Evolutionary conservation across 2,888 invertebrate genomes (phyloP), one percentile per base, ranked within the genome.

Genomic region (Zygaena filipendulae): DNA sequence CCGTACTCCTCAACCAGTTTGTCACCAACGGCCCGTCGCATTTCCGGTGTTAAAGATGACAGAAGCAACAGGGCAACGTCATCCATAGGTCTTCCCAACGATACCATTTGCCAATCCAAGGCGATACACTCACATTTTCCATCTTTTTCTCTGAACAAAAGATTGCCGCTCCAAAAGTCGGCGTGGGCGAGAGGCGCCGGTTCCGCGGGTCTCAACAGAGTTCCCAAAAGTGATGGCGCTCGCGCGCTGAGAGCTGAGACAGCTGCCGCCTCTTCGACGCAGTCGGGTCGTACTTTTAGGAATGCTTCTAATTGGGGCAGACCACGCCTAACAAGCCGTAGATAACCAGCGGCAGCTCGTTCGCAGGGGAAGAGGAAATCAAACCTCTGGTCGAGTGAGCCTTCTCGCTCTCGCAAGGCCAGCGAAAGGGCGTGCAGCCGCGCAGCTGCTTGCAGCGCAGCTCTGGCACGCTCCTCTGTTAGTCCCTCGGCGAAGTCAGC

Each of bases 91-190:
- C 82, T 72, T 38, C 88, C 88, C 37, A 88, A 84, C 2, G 89
- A 90, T 24, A 91, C 88, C 91, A 91, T 91, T 74, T 91, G 91
- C 91, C 91, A 91, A 57, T 91, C 91, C 22, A 91, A 66, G 25
- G 90, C 87, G 29, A 86, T 83, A 52, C 91, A 91, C 35, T 84
- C 81, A 45, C 82, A 83, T 30, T 62, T 42, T 33, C 71, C 74
- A 11, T 71, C 66, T 31, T 45, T 54, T 38, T 84, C 83, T 30
- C 81, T 74, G 49, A 91, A 90, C 35, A 90, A 71, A 9, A 91
- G 75, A 63, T 91, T 91, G 44, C 90, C 90, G 55, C 89, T 88
- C 91, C 91, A 91, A 60, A 91, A 91, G 55, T 91, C 91, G 1
- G 90, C 91, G 59, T 91, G 91, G 1, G 90, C 91, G 34, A 91